phyloP scores from a whole-genome alignment of 92 coral and sea anemone species.

The Zoanthus gigantus region DNA sequence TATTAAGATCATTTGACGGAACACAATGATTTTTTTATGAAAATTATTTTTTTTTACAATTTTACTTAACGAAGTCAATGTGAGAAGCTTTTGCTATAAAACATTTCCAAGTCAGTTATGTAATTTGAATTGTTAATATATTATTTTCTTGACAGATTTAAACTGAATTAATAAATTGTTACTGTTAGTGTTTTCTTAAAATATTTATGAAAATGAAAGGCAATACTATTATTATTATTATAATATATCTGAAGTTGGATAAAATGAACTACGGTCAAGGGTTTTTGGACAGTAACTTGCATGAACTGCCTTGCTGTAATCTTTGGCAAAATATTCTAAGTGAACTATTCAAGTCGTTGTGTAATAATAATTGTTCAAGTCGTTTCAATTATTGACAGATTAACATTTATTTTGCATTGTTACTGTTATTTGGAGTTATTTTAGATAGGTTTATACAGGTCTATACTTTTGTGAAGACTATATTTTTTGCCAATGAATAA shows the following conservation, averaged over 20 bases:
- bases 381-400: constrained; percentile 11
- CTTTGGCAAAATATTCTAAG: constrained; percentile 16
- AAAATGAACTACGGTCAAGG: not conserved
- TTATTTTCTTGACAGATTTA: constrained; percentile 18
- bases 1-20: constrained; percentile 1
- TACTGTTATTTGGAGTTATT: constrained; percentile 17
- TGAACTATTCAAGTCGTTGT: constrained; percentile 6
- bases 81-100: constrained; percentile 8
- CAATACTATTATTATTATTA: not conserved
- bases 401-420: constrained; percentile 11
- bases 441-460: constrained; percentile 17
- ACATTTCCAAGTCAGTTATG: not conserved
- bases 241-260: not conserved
- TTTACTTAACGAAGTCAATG: constrained; percentile 6
- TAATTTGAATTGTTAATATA: not conserved
- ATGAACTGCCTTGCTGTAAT: constrained; percentile 3
- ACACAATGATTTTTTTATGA: not conserved
- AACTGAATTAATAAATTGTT: constrained; percentile 12
- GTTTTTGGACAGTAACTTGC: constrained; percentile 15
- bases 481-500: not conserved
- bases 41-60: not conserved
- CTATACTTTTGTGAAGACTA: not conserved
- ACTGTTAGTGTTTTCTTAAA: not conserved
- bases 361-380: not conserved
- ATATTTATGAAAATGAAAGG: not conserved